A percentile compares a stretch with the other conserved stretches of the same genome.
phyloP scores from a whole-genome alignment of 2,888 invertebrate species.

The Limnephilus auricula region DNA sequence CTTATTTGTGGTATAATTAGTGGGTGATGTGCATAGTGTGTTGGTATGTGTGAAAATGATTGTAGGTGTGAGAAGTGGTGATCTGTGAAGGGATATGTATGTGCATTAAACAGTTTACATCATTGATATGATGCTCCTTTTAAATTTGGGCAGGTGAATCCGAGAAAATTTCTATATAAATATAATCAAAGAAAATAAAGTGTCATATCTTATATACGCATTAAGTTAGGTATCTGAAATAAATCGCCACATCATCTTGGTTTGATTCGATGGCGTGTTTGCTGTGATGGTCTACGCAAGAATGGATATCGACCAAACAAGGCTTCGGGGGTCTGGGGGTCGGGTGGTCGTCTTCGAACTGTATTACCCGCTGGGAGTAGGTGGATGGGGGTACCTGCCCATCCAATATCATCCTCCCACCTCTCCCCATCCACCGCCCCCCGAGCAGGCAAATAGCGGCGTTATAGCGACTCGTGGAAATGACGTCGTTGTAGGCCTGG shows the following conservation, averaged over 20 bases:
- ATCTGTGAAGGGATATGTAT: too few species aligned
- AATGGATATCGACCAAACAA: constrained; percentile 20
- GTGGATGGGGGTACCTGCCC: background rate
- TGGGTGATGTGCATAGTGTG: too few species aligned
- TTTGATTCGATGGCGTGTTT: background rate
- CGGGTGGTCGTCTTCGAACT: background rate
- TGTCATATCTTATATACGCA: background rate
- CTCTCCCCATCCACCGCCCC: background rate
- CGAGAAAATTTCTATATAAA: too few species aligned
- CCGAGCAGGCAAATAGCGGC: background rate
- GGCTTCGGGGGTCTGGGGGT: background rate
- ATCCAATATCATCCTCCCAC: background rate
- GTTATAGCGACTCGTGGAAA: background rate
- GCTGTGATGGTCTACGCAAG: background rate
- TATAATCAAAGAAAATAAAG: background rate
- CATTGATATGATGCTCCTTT: too few species aligned
- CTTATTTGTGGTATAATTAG: too few species aligned
- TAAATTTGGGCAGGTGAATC: too few species aligned
- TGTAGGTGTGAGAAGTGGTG: too few species aligned
- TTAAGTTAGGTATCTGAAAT: background rate
- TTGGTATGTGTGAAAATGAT: too few species aligned
- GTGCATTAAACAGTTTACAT: too few species aligned
- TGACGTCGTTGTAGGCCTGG: background rate
- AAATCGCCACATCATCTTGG: background rate
- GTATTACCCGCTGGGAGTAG: background rate